These are phyloP conservation scores for Macroglossus sobrinus DNA, from an alignment of 2,113 vertebrate genomes.

Conservation along the genomic window DNA sequence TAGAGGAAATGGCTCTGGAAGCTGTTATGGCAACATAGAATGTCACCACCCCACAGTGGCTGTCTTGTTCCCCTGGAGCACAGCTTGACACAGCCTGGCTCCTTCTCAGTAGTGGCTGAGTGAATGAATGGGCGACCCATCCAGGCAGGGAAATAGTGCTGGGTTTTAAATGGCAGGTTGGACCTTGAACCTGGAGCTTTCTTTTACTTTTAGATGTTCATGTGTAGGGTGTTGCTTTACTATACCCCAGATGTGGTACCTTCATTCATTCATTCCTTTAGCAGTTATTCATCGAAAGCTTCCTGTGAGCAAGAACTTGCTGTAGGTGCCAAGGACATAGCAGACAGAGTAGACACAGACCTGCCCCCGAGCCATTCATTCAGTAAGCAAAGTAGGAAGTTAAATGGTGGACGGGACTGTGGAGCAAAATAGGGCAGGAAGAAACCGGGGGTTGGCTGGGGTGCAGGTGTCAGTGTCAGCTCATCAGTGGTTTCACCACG, in stretches of 20 bases:
- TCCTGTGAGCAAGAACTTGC: neutral
- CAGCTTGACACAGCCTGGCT: neutral
- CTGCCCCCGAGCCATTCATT: no score
- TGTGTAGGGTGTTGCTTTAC: fast-evolving
- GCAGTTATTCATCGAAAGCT: neutral
- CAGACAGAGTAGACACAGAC: neutral
- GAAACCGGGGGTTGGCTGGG: neutral
- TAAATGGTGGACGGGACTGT: neutral
- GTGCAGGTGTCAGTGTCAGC: neutral
- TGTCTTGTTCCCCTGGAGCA: neutral
- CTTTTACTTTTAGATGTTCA: neutral
- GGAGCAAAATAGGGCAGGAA: neutral
- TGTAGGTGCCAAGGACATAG: neutral
- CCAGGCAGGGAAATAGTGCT: neutral
- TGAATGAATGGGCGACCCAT: fast-evolving
- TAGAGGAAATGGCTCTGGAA: neutral
- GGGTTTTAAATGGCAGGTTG: neutral
- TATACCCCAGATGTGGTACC: neutral
- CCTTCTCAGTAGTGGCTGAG: neutral
- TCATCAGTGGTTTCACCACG: neutral
- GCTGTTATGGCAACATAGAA: neutral
- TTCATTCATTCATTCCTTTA: neutral
- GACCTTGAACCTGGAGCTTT: neutral
- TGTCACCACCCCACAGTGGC: neutral
- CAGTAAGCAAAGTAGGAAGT: neutral